Conservation (phyloP, 2,113 vertebrate species). For the Nothocercus nigrocapillus region DNA sequence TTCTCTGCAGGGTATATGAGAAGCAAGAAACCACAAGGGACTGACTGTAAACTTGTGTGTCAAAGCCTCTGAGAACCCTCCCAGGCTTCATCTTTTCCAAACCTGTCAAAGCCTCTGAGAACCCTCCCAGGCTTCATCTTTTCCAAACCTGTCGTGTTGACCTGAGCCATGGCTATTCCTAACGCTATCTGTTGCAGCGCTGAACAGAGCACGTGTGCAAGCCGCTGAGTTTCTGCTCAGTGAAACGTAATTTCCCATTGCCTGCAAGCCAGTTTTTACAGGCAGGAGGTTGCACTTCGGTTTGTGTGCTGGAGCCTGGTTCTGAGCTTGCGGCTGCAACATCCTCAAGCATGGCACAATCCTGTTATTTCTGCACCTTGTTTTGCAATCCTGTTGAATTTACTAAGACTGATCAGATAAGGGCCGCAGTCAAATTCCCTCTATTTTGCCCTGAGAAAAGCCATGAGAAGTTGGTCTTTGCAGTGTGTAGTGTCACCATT, state of each 20-base stretch:
- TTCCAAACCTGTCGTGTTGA: neutral
- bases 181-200: neutral
- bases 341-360: neutral
- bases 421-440: neutral
- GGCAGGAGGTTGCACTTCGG: neutral
- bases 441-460: neutral
- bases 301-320: neutral
- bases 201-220: neutral
- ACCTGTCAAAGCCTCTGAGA: slow-evolving; percentile 16
- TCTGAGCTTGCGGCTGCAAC: neutral
- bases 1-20: neutral
- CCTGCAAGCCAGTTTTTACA: slow-evolving; percentile 13
- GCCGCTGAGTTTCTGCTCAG: slow-evolving; percentile 23
- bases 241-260: slow-evolving; percentile 37
- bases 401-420: neutral
- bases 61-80: slow-evolving; percentile 39
- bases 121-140: slow-evolving; percentile 9
- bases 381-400: slow-evolving; percentile 9
- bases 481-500: slow-evolving; percentile 21
- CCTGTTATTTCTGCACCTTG: neutral
- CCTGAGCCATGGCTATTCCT: neutral
- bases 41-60: neutral
- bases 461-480: slow-evolving; percentile 10
- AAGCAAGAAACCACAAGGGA: slow-evolving; percentile 7
- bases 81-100: neutral